Evolutionary conservation across 2,797 vertebrate genomes (phyloP), one percentile per base, ranked within the genome.

Genomic region (Takifugu rubripes): DNA sequence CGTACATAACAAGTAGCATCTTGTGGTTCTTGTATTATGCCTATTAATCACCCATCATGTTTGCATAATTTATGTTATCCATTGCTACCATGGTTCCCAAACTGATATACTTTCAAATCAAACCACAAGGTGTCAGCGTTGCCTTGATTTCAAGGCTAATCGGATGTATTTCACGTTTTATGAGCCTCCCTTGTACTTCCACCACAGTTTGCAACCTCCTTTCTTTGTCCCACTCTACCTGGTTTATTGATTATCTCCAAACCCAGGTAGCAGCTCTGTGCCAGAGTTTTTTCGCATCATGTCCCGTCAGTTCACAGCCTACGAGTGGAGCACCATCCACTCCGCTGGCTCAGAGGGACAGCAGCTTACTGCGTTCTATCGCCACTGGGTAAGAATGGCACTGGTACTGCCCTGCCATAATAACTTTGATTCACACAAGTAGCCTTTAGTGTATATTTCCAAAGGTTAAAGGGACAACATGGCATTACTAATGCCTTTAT

Each of bases 281-380:
- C 73, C 90, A 14, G 92, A 96, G 73, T 98, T 98, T 87, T 98
- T 98, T 87, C 93, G 90, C 74, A 91, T 98, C 82, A 98, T 99
- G 97, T 95, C 92, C 68, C 91, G 96, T 64, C 96, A 98, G 87
- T 97, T 98, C 78, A 98, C 96, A 29, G 91, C 88, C 42, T 84
- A 87, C 27, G 97, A 98, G 81, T 99, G 96, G 96, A 70, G 61
- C 64, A 80, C 86, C 64, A 96, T 98, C 87, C 90, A 79, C 77
- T 91, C 91, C 46, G 88, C 91, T 49, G 88, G 84, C 72, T 90
- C 88, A 0, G 95, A 96, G 76, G 91, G 89, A 87, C 90, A 90
- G 83, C 94, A 94, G 72, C 91, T 99, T 62, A 89, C 93, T 66
- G 86, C 92, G 86, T 98, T 98, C 91, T 92, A 97, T 85, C 93